These are phyloP conservation scores for Furcifer pardalis DNA, from an alignment of 2,797 vertebrate species.

Conservation along the genomic window DNA sequence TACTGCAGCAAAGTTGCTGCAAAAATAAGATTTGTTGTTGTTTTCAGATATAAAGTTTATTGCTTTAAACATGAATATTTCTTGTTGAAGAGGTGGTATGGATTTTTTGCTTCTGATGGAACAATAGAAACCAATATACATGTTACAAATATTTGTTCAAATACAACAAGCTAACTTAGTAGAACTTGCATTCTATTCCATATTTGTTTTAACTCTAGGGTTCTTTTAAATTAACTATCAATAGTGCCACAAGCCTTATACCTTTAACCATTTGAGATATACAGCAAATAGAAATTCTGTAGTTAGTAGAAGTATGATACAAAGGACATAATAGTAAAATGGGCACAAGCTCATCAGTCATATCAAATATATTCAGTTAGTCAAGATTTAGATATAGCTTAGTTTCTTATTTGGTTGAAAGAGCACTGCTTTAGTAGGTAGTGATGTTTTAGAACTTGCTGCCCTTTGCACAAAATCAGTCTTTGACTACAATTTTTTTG, in stretches of 20 bases:
- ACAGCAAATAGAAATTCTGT: neutral
- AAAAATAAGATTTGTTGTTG: slow-evolving; percentile 37
- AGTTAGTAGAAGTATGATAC: neutral
- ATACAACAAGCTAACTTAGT: neutral
- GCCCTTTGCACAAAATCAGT: neutral
- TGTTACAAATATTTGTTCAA: slow-evolving; percentile 4
- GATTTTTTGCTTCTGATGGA: slow-evolving; percentile 36
- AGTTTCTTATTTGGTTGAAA: neutral
- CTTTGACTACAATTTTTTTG: neutral
- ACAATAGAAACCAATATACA: neutral
- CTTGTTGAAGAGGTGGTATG: neutral
- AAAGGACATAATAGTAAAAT: neutral
- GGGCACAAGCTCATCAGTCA: accelerated
- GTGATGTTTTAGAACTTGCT: accelerated
- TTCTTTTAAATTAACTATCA: neutral
- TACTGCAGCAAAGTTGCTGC: neutral
- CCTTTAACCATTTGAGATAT: neutral
- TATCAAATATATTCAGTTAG: neutral
- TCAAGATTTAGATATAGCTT: accelerated
- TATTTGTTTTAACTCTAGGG: slow-evolving; percentile 23
- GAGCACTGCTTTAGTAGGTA: neutral
- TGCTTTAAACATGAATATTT: slow-evolving; percentile 55
- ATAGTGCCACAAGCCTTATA: neutral
- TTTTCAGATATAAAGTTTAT: neutral
- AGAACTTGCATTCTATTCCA: neutral